These are phyloP conservation scores for Plecotus auritus DNA, from an alignment of 2,113 vertebrate species.

Conservation along the genomic window DNA sequence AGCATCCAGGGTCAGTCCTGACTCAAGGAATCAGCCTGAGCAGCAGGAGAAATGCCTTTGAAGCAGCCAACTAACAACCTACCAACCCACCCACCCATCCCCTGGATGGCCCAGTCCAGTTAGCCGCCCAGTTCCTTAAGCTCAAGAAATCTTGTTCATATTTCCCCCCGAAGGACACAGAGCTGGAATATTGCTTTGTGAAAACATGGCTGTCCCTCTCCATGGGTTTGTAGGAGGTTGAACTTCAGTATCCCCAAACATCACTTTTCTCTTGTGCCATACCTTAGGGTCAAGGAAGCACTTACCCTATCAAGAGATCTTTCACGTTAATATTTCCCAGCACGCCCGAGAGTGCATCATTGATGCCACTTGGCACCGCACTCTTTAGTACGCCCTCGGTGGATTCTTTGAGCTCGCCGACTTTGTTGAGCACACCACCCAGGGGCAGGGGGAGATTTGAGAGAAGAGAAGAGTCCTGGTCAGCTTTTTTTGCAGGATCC, in stretches of 20 bases:
- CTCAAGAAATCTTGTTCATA: not conserved
- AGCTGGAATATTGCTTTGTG: not conserved
- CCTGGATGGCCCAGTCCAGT: not conserved
- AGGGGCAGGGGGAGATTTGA: not conserved
- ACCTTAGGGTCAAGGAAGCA: not conserved
- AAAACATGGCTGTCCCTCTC: not conserved
- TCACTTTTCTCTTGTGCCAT: not conserved
- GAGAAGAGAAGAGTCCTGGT: not conserved
- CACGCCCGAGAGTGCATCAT: accelerated
- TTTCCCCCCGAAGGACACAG: not conserved
- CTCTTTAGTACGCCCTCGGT: not conserved
- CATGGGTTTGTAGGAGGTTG: not conserved
- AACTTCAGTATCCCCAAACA: not conserved
- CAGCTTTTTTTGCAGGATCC: not conserved
- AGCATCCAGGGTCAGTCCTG: not conserved
- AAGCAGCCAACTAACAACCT: not conserved
- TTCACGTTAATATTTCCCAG: not conserved
- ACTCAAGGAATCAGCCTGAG: not conserved
- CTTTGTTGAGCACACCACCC: not conserved
- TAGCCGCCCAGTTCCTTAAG: not conserved
- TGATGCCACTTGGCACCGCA: not conserved
- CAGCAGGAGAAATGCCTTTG: not conserved
- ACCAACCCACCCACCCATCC: not conserved
- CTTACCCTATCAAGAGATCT: constrained; percentile 29
- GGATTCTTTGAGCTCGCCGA: not conserved